A percentile compares a stretch with the other conserved stretches of the same genome.
Conservation (phyloP, 2,888 invertebrate species). For the Patella pellucida region DNA sequence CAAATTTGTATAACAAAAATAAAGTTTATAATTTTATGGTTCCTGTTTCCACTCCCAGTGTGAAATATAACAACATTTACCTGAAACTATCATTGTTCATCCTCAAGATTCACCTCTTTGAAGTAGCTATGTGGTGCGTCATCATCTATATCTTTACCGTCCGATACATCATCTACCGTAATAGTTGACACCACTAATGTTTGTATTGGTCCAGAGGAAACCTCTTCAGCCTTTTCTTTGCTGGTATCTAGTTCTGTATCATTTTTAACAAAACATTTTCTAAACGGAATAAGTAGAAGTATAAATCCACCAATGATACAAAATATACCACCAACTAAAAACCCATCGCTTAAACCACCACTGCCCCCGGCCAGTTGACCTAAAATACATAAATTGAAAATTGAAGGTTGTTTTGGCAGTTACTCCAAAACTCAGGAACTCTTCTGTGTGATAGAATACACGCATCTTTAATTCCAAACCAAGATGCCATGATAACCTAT, state of each 20-base stretch:
- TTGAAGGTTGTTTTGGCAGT: no score
- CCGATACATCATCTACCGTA: neutral
- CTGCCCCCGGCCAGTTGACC: no score
- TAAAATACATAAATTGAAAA: no score
- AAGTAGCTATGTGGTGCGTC: neutral
- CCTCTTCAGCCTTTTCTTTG: neutral
- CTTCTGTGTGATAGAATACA: no score
- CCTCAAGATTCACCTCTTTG: neutral
- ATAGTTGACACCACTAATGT: neutral
- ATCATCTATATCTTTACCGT: neutral
- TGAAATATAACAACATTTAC: no score
- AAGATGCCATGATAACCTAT: no score
- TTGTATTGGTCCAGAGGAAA: neutral
- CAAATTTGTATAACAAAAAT: no score
- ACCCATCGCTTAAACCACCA: neutral
- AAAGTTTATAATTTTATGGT: no score
- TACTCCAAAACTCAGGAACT: no score
- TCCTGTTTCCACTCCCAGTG: no score
- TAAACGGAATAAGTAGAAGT: neutral
- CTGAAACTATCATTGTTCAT: neutral
- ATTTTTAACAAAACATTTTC: neutral
- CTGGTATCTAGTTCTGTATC: no score
- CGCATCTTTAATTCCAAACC: no score
- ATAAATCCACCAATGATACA: neutral
- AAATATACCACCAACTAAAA: neutral